phyloP scores from a whole-genome alignment of 2,113 vertebrate genomes.

The Motacilla tschutschensis region DNA sequence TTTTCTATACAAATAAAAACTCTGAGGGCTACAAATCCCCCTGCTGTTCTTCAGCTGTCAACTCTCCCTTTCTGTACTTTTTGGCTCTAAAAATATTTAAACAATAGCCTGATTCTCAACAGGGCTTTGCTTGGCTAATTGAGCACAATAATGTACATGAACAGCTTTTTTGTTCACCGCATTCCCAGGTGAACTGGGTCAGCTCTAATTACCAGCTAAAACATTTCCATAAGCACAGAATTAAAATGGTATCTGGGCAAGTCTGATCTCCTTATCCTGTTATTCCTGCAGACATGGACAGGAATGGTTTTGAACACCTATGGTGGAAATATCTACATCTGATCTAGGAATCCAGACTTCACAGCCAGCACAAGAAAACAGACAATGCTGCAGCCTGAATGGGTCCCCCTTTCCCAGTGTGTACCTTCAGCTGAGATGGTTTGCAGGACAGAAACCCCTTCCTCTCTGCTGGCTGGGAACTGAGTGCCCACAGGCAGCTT shows the following conservation, averaged over 20 bases:
- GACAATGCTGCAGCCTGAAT: neutral
- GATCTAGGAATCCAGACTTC: neutral
- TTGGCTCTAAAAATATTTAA: neutral
- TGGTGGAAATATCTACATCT: neutral
- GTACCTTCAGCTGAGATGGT: neutral
- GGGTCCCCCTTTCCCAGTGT: accelerated
- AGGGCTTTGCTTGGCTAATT: neutral
- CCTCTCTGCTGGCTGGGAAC: neutral
- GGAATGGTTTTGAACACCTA: neutral
- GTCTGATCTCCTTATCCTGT: neutral
- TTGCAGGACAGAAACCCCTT: neutral
- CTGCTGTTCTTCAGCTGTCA: neutral
- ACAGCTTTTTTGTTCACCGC: neutral
- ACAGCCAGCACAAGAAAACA: neutral
- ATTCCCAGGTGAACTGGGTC: neutral
- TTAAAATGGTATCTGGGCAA: neutral
- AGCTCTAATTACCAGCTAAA: neutral
- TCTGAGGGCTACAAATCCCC: neutral
- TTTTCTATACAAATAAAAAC: neutral
- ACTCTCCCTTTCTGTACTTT: neutral
- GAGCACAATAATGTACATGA: neutral
- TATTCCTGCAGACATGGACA: neutral
- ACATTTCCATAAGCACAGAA: neutral
- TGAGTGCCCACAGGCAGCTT: accelerated
- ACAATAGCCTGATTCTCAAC: neutral